Percentiles rank a stretch among this genome's conserved stretches.
Conservation (phyloP, 1,140 invertebrate genomes). For the Heliconius congener region DNA sequence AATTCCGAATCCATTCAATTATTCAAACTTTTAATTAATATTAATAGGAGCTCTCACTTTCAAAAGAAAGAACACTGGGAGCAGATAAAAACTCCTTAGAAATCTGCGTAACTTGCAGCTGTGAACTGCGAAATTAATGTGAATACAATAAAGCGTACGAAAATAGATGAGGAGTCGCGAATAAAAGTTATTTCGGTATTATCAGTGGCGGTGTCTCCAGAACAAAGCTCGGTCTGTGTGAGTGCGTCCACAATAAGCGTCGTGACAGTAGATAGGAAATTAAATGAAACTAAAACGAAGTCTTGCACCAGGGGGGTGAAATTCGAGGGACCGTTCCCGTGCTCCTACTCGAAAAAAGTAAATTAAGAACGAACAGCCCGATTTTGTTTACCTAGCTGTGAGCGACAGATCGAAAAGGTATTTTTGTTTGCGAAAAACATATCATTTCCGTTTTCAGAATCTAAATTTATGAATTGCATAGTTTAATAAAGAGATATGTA, state of each 20-base stretch:
- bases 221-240: constrained; percentile 66
- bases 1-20: constrained; percentile 79
- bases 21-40: constrained; percentile 81
- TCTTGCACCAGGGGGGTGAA: constrained; percentile 65
- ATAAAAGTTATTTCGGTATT: constrained; percentile 74
- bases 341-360: constrained; percentile 62
- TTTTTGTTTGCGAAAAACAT: constrained; percentile 26
- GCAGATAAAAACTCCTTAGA: constrained; percentile 79
- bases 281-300: constrained; percentile 77
- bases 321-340: constrained; percentile 46
- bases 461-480: neutral
- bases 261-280: constrained; percentile 74
- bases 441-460: neutral
- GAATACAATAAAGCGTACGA: constrained; percentile 78
- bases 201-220: constrained; percentile 56
- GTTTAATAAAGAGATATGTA: neutral
- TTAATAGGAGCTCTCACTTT: constrained; percentile 78
- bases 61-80: constrained; percentile 76
- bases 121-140: constrained; percentile 75
- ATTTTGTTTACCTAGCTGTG: constrained; percentile 71
- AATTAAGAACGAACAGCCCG: constrained; percentile 63
- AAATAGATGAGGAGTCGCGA: constrained; percentile 66
- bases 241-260: constrained; percentile 68
- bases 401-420: constrained; percentile 66
- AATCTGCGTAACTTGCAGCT: constrained; percentile 75